Base-by-base conservation (phyloP, 2,888 invertebrate species). In the Eupithecia centaureata region DNA sequence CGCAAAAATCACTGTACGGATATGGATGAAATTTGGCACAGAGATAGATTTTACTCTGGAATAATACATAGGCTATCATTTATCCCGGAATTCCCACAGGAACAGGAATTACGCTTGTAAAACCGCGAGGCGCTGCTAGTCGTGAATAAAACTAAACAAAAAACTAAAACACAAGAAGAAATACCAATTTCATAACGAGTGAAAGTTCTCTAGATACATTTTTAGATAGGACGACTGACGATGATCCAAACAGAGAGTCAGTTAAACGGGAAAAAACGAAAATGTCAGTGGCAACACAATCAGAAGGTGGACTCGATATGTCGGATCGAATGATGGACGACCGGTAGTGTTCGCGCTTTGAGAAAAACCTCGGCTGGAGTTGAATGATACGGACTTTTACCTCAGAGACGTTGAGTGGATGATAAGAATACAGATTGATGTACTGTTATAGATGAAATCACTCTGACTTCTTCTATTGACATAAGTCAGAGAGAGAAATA, bases 281-380 rank as follows among this genome's bases (percentile, higher is more conserved):
- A 60, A 47, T 35, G 54, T 27, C n/a, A 28, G n/a, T 12, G 42
- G 22, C 32, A 63, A 63, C 60, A 47, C 60, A 64, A 64, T 68
- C 63, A 38, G 47, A 56, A 60, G 54, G 56, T 47, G 13, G n/a
- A 22, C 57, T 30, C 18, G 63, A 63, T 63, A 63, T 63, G 63
- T 61, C 63, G 54, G 12, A n/a, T n/a, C 33, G 56, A 56, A 64
- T 64, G 67, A 68, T 68, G 18, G 5, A 68, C 51, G 67, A 61
- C 13, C 42, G 8, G 15, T 28, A 51, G n/a, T 8, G 18, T 32
- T 22, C 47, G 27, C 57, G 18, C 32, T 32, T 32, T n/a, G 32
- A 27, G 27, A n/a, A 56, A 57, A 57, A 32, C 13, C 56, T 22
- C 57, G 32, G 30, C 27, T 27, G 30, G n/a, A 56, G n/a, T 3